Base-by-base conservation (phyloP, 2,113 vertebrate genomes). In the Emydocephalus ijimae region DNA sequence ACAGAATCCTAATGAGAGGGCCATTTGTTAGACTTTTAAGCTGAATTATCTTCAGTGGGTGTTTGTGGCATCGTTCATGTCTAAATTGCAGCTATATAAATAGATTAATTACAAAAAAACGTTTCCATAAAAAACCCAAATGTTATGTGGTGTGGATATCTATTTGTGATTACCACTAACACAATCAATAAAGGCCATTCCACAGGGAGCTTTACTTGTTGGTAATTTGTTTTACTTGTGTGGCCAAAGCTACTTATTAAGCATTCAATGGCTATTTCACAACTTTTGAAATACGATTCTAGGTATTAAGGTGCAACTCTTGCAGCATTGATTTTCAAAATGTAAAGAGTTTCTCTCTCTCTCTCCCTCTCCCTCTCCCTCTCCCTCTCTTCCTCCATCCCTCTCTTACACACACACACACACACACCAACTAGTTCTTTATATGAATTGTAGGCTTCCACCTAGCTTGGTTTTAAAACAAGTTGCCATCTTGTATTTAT, bases 341-440 rank as follows among this genome's bases (percentile, higher is more conserved):
- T 43, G 23, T 87, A 20, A 86, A 91, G 1, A 57, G 10, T 48
- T 3, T 45, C 3, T 26, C 61, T 64, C 11, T 26, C 11, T 69
- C 29, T 12, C 3, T 61, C 24, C 26, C 23, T 26, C 57, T 20
- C 5, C 5, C 24, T 61, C 23, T 26, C 59, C 6, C 55, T 56
- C 20, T 2, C 1, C 20, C 0, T 21, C 0, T 20, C 3, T 20
- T 0, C 12, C 4, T 20, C 15, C 18, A 1, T 20, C 54, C 18
- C 56, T 9, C 56, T 24, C 6, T 57, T 20, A 21, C 21, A 2
- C 1, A 4, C 61, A n/a, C 59, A 56, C 20, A 56, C 20, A 56
- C 55, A 56, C 26, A 6, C 5, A 45, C 55, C 56, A 59, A 3
- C 5, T 9, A 81, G 18, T 81, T 81, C 20, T 81, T 43, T 43